Base-by-base conservation (phyloP, 1,140 invertebrate species). In the Diprion similis region DNA sequence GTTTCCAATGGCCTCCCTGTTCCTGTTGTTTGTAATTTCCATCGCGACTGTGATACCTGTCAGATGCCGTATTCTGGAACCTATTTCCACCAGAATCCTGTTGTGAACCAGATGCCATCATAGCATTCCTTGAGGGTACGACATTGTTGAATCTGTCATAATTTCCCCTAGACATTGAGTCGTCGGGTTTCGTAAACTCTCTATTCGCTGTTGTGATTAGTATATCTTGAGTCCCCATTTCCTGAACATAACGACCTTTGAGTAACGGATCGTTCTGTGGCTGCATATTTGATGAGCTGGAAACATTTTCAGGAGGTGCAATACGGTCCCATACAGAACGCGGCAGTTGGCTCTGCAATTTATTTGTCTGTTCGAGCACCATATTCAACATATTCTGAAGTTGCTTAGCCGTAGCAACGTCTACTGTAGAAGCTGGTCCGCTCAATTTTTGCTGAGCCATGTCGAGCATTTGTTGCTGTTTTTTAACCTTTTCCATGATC, bases 311-410 rank as follows among this genome's bases (percentile, higher is more conserved):
- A 8, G 81, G 73, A 1, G 87, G 86, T 9, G 83, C 84, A 46
- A 88, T 88, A 18, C 87, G 81, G 78, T 88, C 84, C 87, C 87
- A 87, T 18, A 88, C 86, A 1, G 86, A 85, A 18, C 82, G 75
- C 0, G 86, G 83, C 48, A 88, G 70, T 69, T 86, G 86, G 77
- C 71, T 86, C 46, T 85, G 83, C 10, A 88, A 75, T 68, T 87
- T 86, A 68, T 83, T 88, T 1, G 86, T 86, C 74, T 87, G 83
- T 24, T 85, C 84, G 19, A 87, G 76, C 10, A 86, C 87, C 68
- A 83, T 79, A 66, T 83, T 86, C 17, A 88, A 74, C 77, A 88
- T 86, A 46, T 80, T 83, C 66, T 88, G 82, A 10, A 88, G 46
- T 67, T 88, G 81, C 72, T 87, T 86, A 0, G 85, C 86, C 0